A percentile compares a stretch with the other conserved stretches of the same genome.
phyloP scores from a whole-genome alignment of 2,888 invertebrate genomes.

The Limnephilus rhombicus region DNA sequence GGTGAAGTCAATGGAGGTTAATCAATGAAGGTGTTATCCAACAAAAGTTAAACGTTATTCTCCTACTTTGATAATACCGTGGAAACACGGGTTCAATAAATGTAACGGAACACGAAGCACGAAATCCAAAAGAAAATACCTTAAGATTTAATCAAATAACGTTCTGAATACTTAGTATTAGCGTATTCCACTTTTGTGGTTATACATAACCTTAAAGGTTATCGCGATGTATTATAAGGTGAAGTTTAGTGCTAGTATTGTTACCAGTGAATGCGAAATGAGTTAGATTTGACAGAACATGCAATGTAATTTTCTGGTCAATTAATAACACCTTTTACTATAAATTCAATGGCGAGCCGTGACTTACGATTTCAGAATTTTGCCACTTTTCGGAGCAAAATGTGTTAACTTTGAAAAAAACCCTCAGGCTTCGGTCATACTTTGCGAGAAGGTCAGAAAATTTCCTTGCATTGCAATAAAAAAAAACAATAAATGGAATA shows the following conservation, averaged over 20 bases:
- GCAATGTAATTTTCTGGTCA: neutral
- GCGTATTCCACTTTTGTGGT: neutral
- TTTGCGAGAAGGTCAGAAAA: too few species aligned
- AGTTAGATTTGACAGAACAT: neutral
- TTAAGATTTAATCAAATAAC: neutral
- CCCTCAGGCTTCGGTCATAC: too few species aligned
- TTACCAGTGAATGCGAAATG: neutral
- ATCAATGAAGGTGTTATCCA: too few species aligned
- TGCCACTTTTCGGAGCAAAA: neutral
- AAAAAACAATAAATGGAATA: too few species aligned
- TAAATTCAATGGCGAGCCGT: neutral
- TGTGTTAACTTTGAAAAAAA: neutral
- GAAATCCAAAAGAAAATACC: neutral
- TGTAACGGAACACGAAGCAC: neutral
- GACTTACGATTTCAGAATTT: neutral
- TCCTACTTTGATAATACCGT: neutral
- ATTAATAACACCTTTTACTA: neutral
- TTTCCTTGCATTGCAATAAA: too few species aligned
- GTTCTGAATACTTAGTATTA: neutral
- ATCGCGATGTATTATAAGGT: neutral
- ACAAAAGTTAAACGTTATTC: too few species aligned
- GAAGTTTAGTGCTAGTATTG: neutral
- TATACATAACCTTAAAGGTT: neutral
- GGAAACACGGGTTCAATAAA: neutral
- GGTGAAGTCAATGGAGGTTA: too few species aligned